These are phyloP conservation scores for Pogona vitticeps DNA, from an alignment of 2,113 vertebrate genomes.

Conservation along the genomic window DNA sequence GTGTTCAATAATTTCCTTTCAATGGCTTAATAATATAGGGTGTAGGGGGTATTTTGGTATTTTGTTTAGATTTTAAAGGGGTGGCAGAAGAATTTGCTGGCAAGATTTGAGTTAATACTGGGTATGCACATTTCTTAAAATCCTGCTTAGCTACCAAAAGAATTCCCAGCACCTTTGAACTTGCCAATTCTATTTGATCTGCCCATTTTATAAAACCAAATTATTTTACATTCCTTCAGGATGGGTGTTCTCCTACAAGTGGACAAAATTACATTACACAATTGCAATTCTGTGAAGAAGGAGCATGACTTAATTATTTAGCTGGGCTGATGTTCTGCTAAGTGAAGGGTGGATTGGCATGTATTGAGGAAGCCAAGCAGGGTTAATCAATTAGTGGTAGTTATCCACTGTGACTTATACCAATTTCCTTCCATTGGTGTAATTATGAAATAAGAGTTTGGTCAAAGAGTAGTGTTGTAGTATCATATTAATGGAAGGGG, in stretches of 20 bases:
- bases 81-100: neutral
- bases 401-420: too few relatives aligned
- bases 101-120: neutral
- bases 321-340: too few relatives aligned
- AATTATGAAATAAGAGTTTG: too few relatives aligned
- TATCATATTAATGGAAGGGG: neutral
- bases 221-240: neutral
- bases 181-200: neutral
- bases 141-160: neutral
- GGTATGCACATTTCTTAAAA: neutral
- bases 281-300: too few relatives aligned
- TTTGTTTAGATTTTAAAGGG: neutral
- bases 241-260: too few relatives aligned
- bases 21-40: neutral
- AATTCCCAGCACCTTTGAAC: neutral
- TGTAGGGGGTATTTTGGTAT: too few relatives aligned
- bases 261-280: too few relatives aligned
- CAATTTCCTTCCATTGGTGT: too few relatives aligned
- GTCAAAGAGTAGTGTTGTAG: neutral
- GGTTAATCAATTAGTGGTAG: too few relatives aligned
- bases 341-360: too few relatives aligned
- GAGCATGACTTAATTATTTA: too few relatives aligned
- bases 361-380: too few relatives aligned
- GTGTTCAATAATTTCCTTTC: neutral
- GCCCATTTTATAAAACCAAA: neutral